Base-by-base conservation (phyloP, 2,888 invertebrate species). In the Sarcophaga subvicina region DNA sequence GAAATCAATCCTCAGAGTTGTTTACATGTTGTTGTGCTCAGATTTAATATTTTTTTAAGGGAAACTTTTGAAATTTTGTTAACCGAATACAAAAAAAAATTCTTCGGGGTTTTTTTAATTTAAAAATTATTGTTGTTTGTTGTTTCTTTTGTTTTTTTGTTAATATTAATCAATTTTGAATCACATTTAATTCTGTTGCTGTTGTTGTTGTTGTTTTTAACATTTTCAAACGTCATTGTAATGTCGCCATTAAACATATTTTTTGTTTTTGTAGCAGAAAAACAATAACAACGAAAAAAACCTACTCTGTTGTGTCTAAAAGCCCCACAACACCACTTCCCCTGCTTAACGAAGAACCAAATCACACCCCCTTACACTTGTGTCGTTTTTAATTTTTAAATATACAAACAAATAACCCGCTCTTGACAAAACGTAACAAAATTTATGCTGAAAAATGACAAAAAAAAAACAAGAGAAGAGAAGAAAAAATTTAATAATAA, bases 151-250 rank as follows among this genome's bases (percentile, higher is more conserved):
- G 6, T 37, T 37, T 37, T 2, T 8, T 37, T 10, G 10, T 37
- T 37, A 37, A 37, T 2, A 37, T 37, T 37, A 37, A 37, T 37
- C 37, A 37, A 37, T 37, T 37, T 37, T 37, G 27, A 63, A 63
- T 22, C 63, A 63, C 25, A 14, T 63, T 22, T 63, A 22, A 22
- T 63, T 63, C n/a, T 17, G 25, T 45, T 14, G 17, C 8, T 37
- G 14, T 25, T 27, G 27, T 22, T n/a, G 11, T 67, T n/a, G 5
- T n/a, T 37, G 4, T 71, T 37, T 20, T 3, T 22, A 22, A 17
- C 22, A 20, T 59, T 59, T 69, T 60, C 27, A 47, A 78, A 78
- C 78, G 78, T 70, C 69, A 78, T 78, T 78, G 70, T 62, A 70
- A 54, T 69, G 78, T 70, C 66, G 78, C 71, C 71, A 72, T 60